Evolutionary conservation across 2,113 vertebrate species (phyloP), one percentile per base, ranked within the genome.

Genomic region (Phylloscopus whistleri): DNA sequence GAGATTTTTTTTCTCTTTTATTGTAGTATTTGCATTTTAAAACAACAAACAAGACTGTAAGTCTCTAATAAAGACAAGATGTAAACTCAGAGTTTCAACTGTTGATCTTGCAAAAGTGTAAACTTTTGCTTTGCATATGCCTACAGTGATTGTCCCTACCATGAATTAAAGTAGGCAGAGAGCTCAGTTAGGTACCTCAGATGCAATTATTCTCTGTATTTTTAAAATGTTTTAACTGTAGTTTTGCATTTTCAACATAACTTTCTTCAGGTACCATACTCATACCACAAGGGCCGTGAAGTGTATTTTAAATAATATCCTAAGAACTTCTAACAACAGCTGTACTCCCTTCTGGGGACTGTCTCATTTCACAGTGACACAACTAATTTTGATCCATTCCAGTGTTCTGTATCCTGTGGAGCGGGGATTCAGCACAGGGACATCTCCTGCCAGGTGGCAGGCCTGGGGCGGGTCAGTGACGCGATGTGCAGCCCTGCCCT

Each of bases 351-450:
- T 33, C 67, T 58, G 27, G 7, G 21, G 1, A 26, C 44, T 7
- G 49, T 24, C 43, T 82, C 2, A 0, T 89, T 87, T 74, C n/a
- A 8, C 51, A 16, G 23, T 11, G 58, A 46, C 46, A 1, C 49
- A 17, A 24, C 12, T 53, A 20, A 39, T 72, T 76, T 52, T 49
- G 37, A 15, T 93, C 70, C 7, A 78, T 97, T 87, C 41, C 23
- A 99, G 99, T 99, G 99, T 70, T 99, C 99, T 17, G 98, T 97
- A 39, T 98, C 98, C 92, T 99, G 99, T 74, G 99, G 99, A 31
- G 91, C 87, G 6, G 99, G 99, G 37, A 80, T 97, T 63, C 99
- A 99, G 97, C 97, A 90, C 13, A 98, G 99, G 59, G 98, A 98
- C 2, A 63, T 99, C 59, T 99, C 97, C 97, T 99, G 99, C 77